Percentiles rank a stretch among this genome's conserved stretches.
Conservation (phyloP, 2,888 invertebrate species). For the Drosophila suboccidentalis region DNA sequence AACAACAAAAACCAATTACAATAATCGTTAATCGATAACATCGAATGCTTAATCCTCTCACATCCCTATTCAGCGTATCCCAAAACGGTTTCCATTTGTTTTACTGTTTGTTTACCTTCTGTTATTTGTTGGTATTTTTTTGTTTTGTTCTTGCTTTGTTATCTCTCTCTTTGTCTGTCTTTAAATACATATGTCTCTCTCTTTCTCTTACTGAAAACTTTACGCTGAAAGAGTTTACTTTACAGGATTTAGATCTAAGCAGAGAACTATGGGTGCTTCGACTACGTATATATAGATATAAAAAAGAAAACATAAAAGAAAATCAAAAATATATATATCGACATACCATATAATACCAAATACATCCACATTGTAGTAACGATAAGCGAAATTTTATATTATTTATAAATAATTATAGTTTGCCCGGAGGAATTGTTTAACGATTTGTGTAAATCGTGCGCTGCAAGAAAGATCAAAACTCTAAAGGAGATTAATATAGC, state of each 20-base stretch:
- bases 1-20: background rate
- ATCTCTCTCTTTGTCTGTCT: slow-evolving; percentile 3
- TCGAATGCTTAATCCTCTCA: slow-evolving; percentile 17
- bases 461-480: slow-evolving; percentile 97
- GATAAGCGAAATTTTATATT: slow-evolving; percentile 60
- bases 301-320: background rate
- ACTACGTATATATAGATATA: slow-evolving; percentile 10
- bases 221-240: slow-evolving; percentile 42
- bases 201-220: slow-evolving; percentile 13
- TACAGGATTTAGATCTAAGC: slow-evolving; percentile 39
- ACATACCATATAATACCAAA: slow-evolving; percentile 14
- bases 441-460: slow-evolving; percentile 97
- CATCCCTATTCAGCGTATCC: background rate
- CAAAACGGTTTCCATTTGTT: slow-evolving; percentile 11
- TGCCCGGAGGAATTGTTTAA: slow-evolving; percentile 99
- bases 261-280: slow-evolving; percentile 21
- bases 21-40: slow-evolving; percentile 15
- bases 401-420: slow-evolving; percentile 87
- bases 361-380: slow-evolving; percentile 28
- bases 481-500: slow-evolving; percentile 99
- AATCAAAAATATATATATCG: slow-evolving; percentile 1
- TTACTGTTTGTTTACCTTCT: slow-evolving; percentile 1
- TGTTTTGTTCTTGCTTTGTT: slow-evolving; percentile 3
- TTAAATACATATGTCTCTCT: slow-evolving; percentile 5
- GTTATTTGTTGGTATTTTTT: slow-evolving; percentile 22